These are phyloP conservation scores for Ceyx margarethae DNA, from an alignment of 2,113 vertebrate genomes.

Conservation along the genomic window DNA sequence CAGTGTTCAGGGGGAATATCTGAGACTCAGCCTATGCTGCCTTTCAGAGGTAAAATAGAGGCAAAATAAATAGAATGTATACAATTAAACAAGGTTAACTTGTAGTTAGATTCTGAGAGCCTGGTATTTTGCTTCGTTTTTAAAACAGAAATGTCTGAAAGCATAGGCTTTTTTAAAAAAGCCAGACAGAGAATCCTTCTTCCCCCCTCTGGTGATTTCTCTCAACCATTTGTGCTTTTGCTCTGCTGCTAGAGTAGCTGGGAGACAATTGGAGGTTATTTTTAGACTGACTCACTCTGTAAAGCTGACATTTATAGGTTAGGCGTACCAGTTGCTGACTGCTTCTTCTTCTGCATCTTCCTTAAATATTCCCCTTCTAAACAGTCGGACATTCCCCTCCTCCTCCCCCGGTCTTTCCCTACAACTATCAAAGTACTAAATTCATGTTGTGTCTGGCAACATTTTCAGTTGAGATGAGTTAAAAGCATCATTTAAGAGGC, in stretches of 20 bases:
- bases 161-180: not conserved
- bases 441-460: conserved; percentile 38
- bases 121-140: not conserved
- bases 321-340: conserved; percentile 60
- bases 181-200: conserved; percentile 4
- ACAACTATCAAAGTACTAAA: conserved; percentile 24
- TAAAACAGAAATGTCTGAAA: conserved; percentile 16
- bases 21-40: not conserved
- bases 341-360: conserved; percentile 24
- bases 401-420: conserved; percentile 1
- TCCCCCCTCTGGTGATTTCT: conserved; percentile 40
- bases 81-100: not conserved
- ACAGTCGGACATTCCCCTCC: not conserved
- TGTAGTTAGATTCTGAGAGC: not conserved
- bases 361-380: conserved; percentile 55
- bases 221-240: not conserved
- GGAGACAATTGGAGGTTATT: conserved; percentile 69
- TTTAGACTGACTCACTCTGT: conserved; percentile 50
- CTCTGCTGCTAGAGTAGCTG: conserved; percentile 56
- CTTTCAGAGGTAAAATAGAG: conserved; percentile 8
- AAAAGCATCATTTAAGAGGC: conserved; percentile 30
- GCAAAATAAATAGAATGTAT: conserved; percentile 2
- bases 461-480: conserved; percentile 38
- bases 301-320: conserved; percentile 71
- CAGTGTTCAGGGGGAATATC: not conserved